A percentile compares a stretch with the other conserved stretches of the same genome.
Evolutionary conservation across 2,113 vertebrate genomes (phyloP).

Genomic region (Cepphus grylle): DNA sequence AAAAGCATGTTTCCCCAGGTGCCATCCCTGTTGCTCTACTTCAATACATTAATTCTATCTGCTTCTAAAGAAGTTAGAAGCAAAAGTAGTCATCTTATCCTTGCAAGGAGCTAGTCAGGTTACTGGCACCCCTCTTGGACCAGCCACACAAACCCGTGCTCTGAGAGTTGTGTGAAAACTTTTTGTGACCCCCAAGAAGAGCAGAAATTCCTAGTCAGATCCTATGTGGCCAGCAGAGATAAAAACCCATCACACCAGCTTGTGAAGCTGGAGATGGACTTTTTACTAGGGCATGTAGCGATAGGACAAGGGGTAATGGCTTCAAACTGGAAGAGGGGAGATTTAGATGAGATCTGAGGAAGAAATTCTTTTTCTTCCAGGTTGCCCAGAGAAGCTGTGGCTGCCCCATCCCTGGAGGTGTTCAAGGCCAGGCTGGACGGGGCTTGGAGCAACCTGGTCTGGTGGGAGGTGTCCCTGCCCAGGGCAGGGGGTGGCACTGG

Average conservation of each 20-base stretch:
- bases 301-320: neutral
- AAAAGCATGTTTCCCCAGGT: rapidly evolving
- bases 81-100: neutral
- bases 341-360: neutral
- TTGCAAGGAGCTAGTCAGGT: neutral
- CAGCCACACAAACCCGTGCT: neutral
- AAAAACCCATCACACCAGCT: neutral
- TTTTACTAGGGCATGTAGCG: neutral
- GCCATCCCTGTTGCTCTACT: neutral
- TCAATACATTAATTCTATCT: neutral
- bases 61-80: neutral
- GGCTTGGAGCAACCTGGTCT: neutral
- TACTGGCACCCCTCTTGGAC: neutral
- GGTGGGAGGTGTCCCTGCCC: neutral
- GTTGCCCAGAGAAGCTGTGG: neutral
- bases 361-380: neutral
- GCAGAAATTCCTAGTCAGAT: neutral
- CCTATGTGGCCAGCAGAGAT: rapidly evolving
- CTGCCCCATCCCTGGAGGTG: neutral
- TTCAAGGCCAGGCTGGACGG: neutral
- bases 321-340: neutral
- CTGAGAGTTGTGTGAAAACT: neutral
- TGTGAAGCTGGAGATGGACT: neutral
- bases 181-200: neutral
- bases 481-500: neutral